Percentiles rank a stretch among this genome's conserved stretches.
phyloP scores from a whole-genome alignment of 2,797 vertebrate species.

The Dryobates pubescens region DNA sequence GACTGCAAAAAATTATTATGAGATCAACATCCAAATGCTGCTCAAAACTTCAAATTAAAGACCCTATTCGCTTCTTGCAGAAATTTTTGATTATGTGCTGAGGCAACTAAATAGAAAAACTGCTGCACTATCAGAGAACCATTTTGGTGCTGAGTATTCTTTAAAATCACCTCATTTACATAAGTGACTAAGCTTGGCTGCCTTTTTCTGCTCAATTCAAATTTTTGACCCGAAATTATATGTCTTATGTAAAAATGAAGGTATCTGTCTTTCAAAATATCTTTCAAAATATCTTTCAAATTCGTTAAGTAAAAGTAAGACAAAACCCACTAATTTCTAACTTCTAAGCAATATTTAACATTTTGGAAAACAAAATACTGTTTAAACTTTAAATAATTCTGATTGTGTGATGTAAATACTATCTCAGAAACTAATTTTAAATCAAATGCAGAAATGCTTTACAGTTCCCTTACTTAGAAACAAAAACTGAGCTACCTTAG shows the following conservation, averaged over 20 bases:
- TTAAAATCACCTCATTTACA: neutral
- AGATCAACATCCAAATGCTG: neutral
- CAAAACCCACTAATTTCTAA: accelerated
- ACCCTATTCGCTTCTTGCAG: neutral
- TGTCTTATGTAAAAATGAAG: neutral
- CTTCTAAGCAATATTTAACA: neutral
- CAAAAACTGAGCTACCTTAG: neutral
- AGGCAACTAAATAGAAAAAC: neutral
- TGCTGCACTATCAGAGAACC: neutral
- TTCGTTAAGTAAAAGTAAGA: neutral
- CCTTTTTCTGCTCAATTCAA: neutral
- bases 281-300: neutral
- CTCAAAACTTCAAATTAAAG: neutral
- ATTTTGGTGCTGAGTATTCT: neutral
- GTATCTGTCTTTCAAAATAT: neutral
- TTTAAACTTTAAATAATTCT: neutral
- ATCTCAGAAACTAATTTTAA: neutral
- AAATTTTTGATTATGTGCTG: neutral
- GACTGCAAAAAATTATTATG: neutral
- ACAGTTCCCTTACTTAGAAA: neutral
- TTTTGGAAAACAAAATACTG: neutral
- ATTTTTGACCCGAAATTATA: neutral
- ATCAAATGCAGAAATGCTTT: neutral
- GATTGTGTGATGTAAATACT: neutral
- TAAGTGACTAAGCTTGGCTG: neutral